A percentile compares a stretch with the other conserved stretches of the same genome.
These are phyloP conservation scores for Leptonema lineaticorne DNA, from an alignment of 1,140 invertebrate genomes.

Conservation along the genomic window DNA sequence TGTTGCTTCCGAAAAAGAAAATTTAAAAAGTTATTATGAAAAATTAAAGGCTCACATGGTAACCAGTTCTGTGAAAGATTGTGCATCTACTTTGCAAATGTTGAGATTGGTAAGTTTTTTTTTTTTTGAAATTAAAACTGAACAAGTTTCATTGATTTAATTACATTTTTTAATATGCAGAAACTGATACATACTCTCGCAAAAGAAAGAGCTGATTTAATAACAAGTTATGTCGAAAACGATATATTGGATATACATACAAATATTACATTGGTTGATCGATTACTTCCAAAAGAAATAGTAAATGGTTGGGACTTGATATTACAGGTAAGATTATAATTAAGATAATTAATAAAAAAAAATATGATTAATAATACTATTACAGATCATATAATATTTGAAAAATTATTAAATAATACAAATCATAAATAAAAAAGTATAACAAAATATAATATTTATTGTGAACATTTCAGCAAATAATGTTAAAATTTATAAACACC, in stretches of 20 bases:
- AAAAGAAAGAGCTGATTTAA: constrained; percentile 34
- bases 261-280: constrained; percentile 21
- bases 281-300: constrained; percentile 35
- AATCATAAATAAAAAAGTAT: background rate
- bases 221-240: constrained; percentile 34
- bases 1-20: background rate
- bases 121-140: background rate
- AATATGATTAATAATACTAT: background rate
- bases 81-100: constrained; percentile 35
- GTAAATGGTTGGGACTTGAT: constrained; percentile 41
- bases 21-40: constrained; percentile 17
- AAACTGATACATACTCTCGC: constrained; percentile 39
- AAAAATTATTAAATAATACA: background rate
- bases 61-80: constrained; percentile 30
- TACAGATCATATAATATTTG: background rate
- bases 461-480: constrained; percentile 33
- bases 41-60: constrained; percentile 29
- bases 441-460: background rate
- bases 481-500: constrained; percentile 40
- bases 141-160: background rate
- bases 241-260: constrained; percentile 36
- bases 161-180: constrained; percentile 31
- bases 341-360: no score
- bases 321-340: constrained; percentile 38
- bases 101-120: constrained; percentile 29